Evolutionary conservation across 2,888 invertebrate genomes (phyloP), one percentile per base, ranked within the genome.

Genomic region (Clivina fossor): DNA sequence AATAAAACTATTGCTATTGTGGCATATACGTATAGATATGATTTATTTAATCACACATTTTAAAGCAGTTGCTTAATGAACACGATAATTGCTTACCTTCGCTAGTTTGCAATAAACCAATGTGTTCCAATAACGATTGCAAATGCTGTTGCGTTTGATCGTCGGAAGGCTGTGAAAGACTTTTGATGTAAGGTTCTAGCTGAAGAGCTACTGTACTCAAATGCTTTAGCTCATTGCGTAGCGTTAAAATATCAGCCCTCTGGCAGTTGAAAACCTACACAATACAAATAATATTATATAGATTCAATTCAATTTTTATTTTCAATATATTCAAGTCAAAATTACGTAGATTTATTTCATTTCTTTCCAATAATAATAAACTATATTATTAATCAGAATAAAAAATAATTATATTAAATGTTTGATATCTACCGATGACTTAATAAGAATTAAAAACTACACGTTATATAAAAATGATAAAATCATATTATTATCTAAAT

Each of bases 201-300:
- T 85, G 84, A 55, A 81, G 79, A 1, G 83, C 81, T 37, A 84
- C 76, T 15, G 76, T 77, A 62, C 80, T 80, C 59, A 86, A 69
- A 63, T 84, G 82, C 64, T 83, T 82, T 61, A 84, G 78, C 67
- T 86, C 85, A 58, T 81, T 81, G 50, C 82, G 77, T 56, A 86
- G 69, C 38, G 82, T 78, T 61, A 81, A 74, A 16, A 85, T 81
- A 67, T 86, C 84, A 60, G 83, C 83, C 69, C 84, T 78, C 77
- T 85, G 78, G 56, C 73, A 74, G 58, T 73, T 72, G 40, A 55
- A 55, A 38, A 55, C 44, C 44, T 33, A 40, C 22, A 47, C 33
- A 47, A 33, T 33, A 22, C 13, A 9, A 24, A 33, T 47, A 20
- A 47, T n/a, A n/a, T n/a, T n/a, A n/a, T n/a, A n/a, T n/a, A n/a